Percentiles rank a stretch among this genome's conserved stretches.
Evolutionary conservation across 2,888 invertebrate genomes (phyloP).

Genomic region (Caenorhabditis japonica): DNA sequence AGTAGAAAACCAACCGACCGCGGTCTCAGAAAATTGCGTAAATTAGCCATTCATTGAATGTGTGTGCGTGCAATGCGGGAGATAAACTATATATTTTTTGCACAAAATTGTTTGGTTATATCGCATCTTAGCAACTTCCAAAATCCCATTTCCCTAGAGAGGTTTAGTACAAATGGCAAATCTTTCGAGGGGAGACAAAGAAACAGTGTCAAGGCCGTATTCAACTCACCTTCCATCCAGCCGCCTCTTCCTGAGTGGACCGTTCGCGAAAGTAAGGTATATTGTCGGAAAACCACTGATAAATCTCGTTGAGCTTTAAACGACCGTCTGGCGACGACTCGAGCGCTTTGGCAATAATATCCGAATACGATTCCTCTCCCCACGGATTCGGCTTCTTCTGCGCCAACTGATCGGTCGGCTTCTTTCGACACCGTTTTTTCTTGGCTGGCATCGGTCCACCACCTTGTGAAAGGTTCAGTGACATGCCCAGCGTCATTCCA

Average conservation of each 20-base stretch:
- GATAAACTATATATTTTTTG: too few species aligned
- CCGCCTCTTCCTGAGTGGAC: conserved; percentile 97
- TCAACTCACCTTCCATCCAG: conserved; percentile 94
- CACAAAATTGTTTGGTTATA: too few species aligned
- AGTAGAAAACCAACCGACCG: background rate
- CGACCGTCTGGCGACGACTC: conserved; percentile 93
- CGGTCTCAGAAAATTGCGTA: too few species aligned
- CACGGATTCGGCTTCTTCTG: conserved; percentile 95
- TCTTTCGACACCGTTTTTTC: conserved; percentile 73
- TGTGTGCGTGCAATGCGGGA: background rate
- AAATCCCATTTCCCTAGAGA: too few species aligned
- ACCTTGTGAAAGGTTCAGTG: conserved; percentile 26
- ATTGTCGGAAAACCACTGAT: conserved; percentile 99
- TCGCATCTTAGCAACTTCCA: too few species aligned
- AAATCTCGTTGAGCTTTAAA: conserved; percentile 96
- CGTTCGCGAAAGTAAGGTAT: conserved; percentile 99
- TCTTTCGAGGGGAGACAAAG: background rate
- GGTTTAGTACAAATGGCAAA: background rate
- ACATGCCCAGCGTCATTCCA: conserved; percentile 51
- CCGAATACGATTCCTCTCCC: conserved; percentile 97
- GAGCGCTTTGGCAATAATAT: conserved; percentile 98
- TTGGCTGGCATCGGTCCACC: conserved; percentile 53
- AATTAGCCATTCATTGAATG: conserved; percentile 35
- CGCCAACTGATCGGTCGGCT: conserved; percentile 69
- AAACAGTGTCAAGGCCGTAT: conserved; percentile 33